Evolutionary conservation across 2,113 vertebrate genomes (phyloP).

Genomic region (Electrona antarctica): DNA sequence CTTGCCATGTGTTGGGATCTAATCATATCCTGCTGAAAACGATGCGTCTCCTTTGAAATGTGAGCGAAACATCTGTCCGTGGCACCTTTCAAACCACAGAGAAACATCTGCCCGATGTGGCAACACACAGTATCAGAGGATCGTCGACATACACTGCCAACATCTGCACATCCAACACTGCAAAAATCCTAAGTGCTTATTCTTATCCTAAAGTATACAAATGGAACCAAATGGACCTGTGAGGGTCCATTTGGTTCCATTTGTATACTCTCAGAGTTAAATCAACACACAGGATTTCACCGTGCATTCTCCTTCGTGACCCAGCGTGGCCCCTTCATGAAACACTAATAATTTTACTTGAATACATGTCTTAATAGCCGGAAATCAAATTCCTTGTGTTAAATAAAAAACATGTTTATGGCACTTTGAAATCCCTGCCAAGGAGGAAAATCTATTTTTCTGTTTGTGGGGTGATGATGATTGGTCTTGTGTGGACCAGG

Average conservation of each 20-base stretch:
- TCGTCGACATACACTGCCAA: not conserved
- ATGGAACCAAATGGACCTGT: no score
- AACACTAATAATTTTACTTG: not conserved
- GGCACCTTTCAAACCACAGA: conserved; percentile 57
- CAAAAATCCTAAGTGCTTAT: no score
- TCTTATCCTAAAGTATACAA: no score
- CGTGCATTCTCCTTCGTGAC: not conserved
- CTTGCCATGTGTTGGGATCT: conserved; percentile 63
- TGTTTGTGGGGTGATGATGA: conserved; percentile 62
- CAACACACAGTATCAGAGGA: not conserved
- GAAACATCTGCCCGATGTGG: conserved; percentile 56
- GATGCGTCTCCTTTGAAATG: conserved; percentile 77
- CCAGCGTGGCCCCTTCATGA: no score
- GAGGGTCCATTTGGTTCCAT: no score
- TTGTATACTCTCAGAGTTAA: no score
- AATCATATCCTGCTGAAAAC: conserved; percentile 67
- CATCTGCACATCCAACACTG: not conserved
- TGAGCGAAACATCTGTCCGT: conserved; percentile 71
- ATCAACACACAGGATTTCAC: no score
- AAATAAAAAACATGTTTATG: conserved; percentile 5
- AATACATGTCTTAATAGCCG: not conserved
- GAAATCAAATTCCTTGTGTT: conserved; percentile 3
- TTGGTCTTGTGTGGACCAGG: conserved; percentile 51
- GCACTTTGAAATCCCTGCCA: conserved; percentile 68
- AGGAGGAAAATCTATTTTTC: conserved; percentile 55